Base-by-base conservation (phyloP, 2,888 invertebrate species). In the Quadroppia sp. region DNA sequence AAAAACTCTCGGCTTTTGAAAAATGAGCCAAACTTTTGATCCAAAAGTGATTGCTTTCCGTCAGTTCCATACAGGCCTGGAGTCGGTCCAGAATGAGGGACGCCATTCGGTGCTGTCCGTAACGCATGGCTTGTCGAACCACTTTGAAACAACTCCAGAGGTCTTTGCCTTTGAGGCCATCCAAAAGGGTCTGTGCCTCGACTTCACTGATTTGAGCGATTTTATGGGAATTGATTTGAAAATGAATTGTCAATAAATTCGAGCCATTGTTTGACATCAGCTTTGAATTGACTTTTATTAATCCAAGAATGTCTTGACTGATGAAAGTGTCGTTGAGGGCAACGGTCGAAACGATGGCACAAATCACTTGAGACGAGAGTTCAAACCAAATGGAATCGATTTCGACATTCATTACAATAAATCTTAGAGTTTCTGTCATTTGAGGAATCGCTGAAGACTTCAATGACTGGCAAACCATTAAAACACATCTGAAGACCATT, bases 21-120 rank as follows among this genome's bases (percentile, higher is more conserved):
- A 83, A 78, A 48, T 82, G 80, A 71, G 89, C 87, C n/a, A 96
- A 82, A 0, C 91, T 90, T 0, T 88, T 87, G 72, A 95, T 83
- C 90, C 94, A 96, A 80, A 93, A 92, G 80, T 94, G 91, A 69
- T 91, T 87, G 79, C 92, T 89, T 80, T 95, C 95, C 42, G 91
- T 90, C 20, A 92, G 90, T 0, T 91, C 90, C 77, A 75, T 45
- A 42, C 32, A 45, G 13, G 59, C 56, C 50, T 72, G 48, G 23
- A 75, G 42, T 25, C 42, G 53, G 28, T 74, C 71, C 72, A 74
- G 69, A 50, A 76, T 86, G 7, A 83, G 83, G 0, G 88, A 86
- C 0, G 90, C 90, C 30, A 91, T 83, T 70, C 85, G 85, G 80
- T 90, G 90, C 81, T 92, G 92, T 0, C 91, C 91, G 81, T 91